Base-by-base conservation (phyloP, 2,888 invertebrate species). In the Drosophila rellima region DNA sequence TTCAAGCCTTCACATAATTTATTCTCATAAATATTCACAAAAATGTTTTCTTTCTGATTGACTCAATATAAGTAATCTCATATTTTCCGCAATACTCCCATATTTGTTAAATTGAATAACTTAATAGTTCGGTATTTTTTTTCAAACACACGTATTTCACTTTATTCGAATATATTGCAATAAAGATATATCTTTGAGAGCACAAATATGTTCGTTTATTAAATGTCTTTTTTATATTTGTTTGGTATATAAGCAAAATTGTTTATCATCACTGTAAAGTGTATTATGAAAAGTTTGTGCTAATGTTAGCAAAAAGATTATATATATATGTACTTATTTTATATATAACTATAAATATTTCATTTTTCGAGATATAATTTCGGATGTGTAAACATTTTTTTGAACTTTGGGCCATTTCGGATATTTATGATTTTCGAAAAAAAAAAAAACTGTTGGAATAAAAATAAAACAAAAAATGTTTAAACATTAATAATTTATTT, bases 401-500 rank as follows among this genome's bases (percentile, higher is more conserved):
- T 80, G 82, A 85, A 88, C 85, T 78, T 76, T 87, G 82, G 83
- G 83, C 83, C 81, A 23, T 61, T 71, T 76, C 31, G 17, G 67
- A 56, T 17, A 18, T 15, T 44, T 15, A 13, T 48, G 47, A 62
- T 50, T 54, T 55, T 18, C n/a, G 15, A 54, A 62, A 40, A 13
- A 26, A 51, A 33, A 45, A 6, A 2, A 15, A 40, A 62, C 5
- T 15, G 6, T 10, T 0, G 48, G 67, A 61, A 17, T 44, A n/a
- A 65, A 74, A 66, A 65, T 35, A 39, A 54, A 55, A 60, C 42
- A 40, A 79, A 56, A 23, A 5, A 35, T 7, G 20, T 50, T 50
- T 37, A 68, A 67, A 55, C 64, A 26, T 35, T 57, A 68, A 60
- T 47, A 77, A 64, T 78, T 78, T 71, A 67, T 71, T 42, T 76